phyloP scores from a whole-genome alignment of 2,797 vertebrate genomes.

The Aulostomus chinensis region DNA sequence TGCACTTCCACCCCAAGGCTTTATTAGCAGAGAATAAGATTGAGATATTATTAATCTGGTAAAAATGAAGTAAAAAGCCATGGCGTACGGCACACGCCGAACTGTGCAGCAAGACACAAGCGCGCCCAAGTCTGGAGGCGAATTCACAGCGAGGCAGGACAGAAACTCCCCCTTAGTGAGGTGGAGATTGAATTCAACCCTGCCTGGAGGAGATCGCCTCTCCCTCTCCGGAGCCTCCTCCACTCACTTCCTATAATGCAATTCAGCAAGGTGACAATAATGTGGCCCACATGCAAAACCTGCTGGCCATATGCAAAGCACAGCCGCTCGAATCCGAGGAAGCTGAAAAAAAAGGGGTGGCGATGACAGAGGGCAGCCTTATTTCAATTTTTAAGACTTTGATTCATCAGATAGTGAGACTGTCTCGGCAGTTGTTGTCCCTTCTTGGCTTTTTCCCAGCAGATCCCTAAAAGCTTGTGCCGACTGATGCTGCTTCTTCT shows the following conservation, averaged over 20 bases:
- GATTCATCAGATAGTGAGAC: slow-evolving; percentile 32
- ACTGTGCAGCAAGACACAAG: slow-evolving; percentile 30
- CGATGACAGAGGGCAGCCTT: slow-evolving; percentile 37
- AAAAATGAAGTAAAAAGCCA: slow-evolving; percentile 42
- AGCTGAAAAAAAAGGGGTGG: slow-evolving; percentile 44
- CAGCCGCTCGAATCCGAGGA: slow-evolving; percentile 14
- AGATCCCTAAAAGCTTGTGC: too few species aligned
- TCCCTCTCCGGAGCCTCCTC: slow-evolving; percentile 31
- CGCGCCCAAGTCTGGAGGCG: slow-evolving; percentile 39
- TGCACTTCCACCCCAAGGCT: slow-evolving; percentile 52
- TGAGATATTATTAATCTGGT: slow-evolving; percentile 55
- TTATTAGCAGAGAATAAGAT: slow-evolving; percentile 59
- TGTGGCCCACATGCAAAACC: slow-evolving; percentile 70
- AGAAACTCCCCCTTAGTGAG: slow-evolving; percentile 30
- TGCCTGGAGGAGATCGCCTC: slow-evolving; percentile 24
- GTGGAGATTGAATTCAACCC: slow-evolving; percentile 45
- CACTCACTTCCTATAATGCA: slow-evolving; percentile 62
- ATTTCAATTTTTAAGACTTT: slow-evolving; percentile 34
- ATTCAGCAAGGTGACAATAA: slow-evolving; percentile 80
- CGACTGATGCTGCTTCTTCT: slow-evolving; percentile 6
- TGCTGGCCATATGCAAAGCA: slow-evolving; percentile 66
- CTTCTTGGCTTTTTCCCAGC: neutral
- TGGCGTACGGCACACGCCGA: slow-evolving; percentile 4
- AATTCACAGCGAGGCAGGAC: slow-evolving; percentile 40
- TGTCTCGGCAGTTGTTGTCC: neutral